Evolutionary conservation across 2,113 vertebrate species (phyloP).

Genomic region (Silurus glanis): DNA sequence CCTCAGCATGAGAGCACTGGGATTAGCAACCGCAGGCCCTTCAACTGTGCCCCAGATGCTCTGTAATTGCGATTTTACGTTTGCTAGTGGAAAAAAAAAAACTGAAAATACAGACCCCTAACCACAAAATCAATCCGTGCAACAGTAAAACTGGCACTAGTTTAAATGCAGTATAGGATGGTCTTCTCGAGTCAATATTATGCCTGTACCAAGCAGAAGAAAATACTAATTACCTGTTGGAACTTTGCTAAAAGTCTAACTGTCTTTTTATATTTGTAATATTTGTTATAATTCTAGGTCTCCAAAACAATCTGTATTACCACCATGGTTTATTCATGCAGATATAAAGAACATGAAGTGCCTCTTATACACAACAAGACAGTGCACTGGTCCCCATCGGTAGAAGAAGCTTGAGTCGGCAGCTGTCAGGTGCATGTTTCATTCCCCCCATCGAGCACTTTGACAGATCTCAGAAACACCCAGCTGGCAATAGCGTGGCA

Average conservation of each 20-base stretch:
- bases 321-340: background rate
- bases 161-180: background rate
- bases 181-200: slow-evolving; percentile 11
- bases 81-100: slow-evolving; percentile 52
- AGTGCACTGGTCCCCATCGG: background rate
- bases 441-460: slow-evolving; percentile 42
- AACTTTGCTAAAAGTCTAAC: background rate
- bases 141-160: slow-evolving; percentile 15
- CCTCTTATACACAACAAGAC: background rate
- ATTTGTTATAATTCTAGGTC: background rate
- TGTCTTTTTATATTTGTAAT: background rate
- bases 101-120: slow-evolving; percentile 46
- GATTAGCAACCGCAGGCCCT: slow-evolving; percentile 58
- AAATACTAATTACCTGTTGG: background rate
- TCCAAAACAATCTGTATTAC: too few relatives aligned
- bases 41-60: slow-evolving; percentile 71
- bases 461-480: slow-evolving; percentile 70
- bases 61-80: slow-evolving; percentile 67
- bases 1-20: slow-evolving; percentile 62
- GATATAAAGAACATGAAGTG: background rate
- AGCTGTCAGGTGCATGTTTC: slow-evolving; percentile 62
- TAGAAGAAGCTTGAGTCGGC: slow-evolving; percentile 43
- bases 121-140: slow-evolving; percentile 49
- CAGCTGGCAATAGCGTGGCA: slow-evolving; percentile 66
- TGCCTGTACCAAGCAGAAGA: background rate